Percentiles rank a stretch among this genome's conserved stretches.
Evolutionary conservation across 1,140 invertebrate genomes (phyloP).

Genomic region (Lepidurus apus): DNA sequence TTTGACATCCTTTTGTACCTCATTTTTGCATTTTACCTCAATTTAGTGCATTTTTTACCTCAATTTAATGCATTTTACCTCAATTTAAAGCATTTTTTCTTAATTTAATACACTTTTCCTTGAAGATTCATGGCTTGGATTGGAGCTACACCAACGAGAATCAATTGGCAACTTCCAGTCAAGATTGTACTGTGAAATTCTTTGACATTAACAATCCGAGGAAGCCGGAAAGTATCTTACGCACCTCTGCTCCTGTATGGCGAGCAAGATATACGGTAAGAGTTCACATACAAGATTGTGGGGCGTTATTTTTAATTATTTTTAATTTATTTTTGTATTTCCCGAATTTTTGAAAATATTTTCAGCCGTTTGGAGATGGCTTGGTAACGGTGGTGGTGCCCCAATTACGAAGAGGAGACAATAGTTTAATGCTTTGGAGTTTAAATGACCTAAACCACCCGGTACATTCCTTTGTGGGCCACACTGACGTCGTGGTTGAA

Average conservation of each 20-base stretch:
- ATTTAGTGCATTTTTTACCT: neutral
- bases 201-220: conserved; percentile 82
- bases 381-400: conserved; percentile 83
- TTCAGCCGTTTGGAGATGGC: conserved; percentile 83
- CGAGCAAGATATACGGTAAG: conserved; percentile 78
- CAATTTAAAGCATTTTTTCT: neutral
- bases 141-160: conserved; percentile 83
- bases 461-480: conserved; percentile 82
- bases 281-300: conserved; percentile 29
- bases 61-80: neutral
- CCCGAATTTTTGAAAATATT: neutral
- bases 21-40: neutral
- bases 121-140: conserved; percentile 81
- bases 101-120: conserved; percentile 35
- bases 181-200: conserved; percentile 91
- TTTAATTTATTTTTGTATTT: conserved; percentile 31
- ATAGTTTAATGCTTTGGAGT: conserved; percentile 76
- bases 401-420: conserved; percentile 69
- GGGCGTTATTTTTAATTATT: conserved; percentile 22
- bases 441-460: conserved; percentile 61
- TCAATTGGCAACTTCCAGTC: conserved; percentile 83
- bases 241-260: conserved; percentile 84
- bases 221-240: conserved; percentile 72
- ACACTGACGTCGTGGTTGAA: conserved; percentile 87
- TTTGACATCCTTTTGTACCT: neutral